Evolutionary conservation across 1,140 invertebrate species (phyloP).

Genomic region (Heliconius himera): DNA sequence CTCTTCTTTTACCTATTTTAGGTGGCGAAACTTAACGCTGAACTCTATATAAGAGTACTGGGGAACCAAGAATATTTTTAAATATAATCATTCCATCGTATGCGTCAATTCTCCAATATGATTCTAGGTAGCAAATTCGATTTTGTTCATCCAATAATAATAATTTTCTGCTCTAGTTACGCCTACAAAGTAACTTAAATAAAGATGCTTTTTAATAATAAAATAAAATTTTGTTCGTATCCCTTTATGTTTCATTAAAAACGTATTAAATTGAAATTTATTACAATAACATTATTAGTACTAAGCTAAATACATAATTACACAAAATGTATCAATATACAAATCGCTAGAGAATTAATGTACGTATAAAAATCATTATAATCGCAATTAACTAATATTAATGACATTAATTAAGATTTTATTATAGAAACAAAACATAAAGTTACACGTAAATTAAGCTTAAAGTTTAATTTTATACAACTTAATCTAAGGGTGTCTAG

Average conservation of each 20-base stretch:
- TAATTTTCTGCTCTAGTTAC: background rate
- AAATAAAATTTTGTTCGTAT: background rate
- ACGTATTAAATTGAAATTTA: background rate
- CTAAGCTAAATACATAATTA: constrained; percentile 19
- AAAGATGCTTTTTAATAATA: background rate
- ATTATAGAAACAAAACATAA: constrained; percentile 9
- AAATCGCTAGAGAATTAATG: constrained; percentile 20
- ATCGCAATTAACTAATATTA: constrained; percentile 17
- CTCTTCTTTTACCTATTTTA: too few relatives aligned
- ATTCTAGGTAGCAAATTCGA: background rate
- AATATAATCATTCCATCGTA: too few relatives aligned
- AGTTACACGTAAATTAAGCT: background rate
- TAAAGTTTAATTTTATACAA: background rate
- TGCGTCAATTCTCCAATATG: too few relatives aligned
- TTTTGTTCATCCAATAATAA: background rate
- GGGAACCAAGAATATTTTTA: too few relatives aligned
- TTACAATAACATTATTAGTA: background rate
- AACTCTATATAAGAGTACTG: background rate
- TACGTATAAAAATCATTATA: constrained; percentile 19
- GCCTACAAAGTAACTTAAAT: background rate
- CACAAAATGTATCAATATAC: constrained; percentile 21
- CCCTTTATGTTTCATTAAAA: background rate
- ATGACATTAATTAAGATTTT: constrained; percentile 9
- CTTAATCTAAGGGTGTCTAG: too few relatives aligned
- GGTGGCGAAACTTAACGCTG: background rate